Evolutionary conservation across 2,797 vertebrate genomes (phyloP).

Genomic region (Pristis pectinata): DNA sequence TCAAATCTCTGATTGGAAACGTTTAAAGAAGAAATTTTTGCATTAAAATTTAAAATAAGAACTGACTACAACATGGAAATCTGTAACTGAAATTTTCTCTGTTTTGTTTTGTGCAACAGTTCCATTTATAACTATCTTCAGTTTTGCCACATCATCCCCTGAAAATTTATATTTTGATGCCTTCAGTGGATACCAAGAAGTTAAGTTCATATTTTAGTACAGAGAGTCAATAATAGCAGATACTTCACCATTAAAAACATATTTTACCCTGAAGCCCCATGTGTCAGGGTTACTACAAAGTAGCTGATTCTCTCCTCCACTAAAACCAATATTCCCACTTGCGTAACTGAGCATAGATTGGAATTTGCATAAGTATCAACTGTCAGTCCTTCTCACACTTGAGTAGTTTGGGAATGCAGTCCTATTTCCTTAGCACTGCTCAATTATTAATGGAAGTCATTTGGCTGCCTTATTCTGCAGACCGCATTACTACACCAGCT

Average conservation of each 20-base stretch:
- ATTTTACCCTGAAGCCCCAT: background rate
- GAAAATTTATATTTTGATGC: background rate
- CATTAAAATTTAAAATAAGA: background rate
- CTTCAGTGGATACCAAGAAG: background rate
- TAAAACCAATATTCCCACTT: background rate
- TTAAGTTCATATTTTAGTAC: background rate
- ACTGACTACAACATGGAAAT: background rate
- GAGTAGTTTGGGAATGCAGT: no score
- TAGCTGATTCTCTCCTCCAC: background rate
- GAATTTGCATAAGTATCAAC: background rate
- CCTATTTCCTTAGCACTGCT: background rate
- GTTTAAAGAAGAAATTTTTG: background rate
- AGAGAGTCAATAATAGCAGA: background rate
- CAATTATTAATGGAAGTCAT: background rate
- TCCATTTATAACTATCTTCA: background rate
- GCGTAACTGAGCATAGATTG: background rate
- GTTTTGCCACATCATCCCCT: background rate
- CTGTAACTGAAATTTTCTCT: background rate
- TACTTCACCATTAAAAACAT: background rate
- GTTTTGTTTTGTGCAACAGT: background rate
- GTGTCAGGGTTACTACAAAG: background rate
- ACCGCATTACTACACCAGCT: background rate
- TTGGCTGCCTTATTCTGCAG: background rate
- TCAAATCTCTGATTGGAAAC: background rate
- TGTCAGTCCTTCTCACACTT: background rate